Conservation (phyloP, 2,797 vertebrate genomes). For the Coilia nasus region DNA sequence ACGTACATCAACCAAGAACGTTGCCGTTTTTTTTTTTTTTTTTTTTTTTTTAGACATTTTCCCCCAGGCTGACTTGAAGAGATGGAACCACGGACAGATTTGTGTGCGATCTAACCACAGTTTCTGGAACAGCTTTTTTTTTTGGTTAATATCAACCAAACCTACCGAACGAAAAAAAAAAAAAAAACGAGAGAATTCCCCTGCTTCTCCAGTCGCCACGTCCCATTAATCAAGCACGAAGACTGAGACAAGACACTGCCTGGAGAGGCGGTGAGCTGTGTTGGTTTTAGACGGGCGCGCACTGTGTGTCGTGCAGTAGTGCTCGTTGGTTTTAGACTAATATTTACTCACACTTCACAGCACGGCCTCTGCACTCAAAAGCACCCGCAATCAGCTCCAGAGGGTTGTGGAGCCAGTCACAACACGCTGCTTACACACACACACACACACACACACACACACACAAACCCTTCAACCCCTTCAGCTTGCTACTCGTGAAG, state of each 20-base stretch:
- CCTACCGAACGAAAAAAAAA: neutral
- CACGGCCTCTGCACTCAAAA: neutral
- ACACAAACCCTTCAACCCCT: no score
- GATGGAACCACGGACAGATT: neutral
- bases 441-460: no score
- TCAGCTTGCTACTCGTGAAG: neutral
- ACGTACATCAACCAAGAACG: neutral
- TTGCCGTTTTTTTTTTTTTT: neutral
- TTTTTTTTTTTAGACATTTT: no score
- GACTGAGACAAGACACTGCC: neutral
- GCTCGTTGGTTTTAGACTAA: neutral
- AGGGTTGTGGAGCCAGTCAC: neutral
- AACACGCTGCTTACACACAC: neutral
- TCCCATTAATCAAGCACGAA: neutral
- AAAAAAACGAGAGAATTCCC: neutral
- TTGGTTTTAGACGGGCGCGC: neutral
- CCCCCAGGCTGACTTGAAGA: neutral
- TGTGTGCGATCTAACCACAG: neutral
- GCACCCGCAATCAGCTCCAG: neutral
- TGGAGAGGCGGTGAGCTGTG: neutral
- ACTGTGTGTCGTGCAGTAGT: neutral
- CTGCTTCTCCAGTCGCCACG: neutral
- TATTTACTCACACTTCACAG: slow-evolving; percentile 23
- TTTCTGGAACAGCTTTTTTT: neutral
- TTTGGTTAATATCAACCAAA: neutral